Percentiles rank a stretch among this genome's conserved stretches.
These are phyloP conservation scores for Apamea sordens DNA, from an alignment of 2,888 invertebrate genomes.

Conservation along the genomic window DNA sequence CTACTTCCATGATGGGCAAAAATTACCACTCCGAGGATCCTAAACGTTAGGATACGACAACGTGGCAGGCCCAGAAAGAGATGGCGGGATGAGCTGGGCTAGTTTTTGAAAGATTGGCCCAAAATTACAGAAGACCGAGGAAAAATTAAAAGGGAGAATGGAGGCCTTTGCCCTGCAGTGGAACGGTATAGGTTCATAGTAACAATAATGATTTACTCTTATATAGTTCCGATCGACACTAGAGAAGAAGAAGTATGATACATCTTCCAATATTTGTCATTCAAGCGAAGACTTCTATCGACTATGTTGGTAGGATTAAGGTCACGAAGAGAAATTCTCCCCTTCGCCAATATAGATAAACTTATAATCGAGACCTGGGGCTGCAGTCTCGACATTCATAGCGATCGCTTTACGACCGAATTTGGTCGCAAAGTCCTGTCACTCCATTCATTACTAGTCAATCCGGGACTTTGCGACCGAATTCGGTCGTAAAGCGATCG, in stretches of 20 bases:
- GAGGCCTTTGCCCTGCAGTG: not conserved
- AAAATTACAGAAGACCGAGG: too few relatives aligned
- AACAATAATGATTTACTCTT: not conserved
- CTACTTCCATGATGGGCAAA: not conserved
- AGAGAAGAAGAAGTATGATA: not conserved
- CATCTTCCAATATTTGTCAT: not conserved
- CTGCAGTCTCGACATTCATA: too few relatives aligned
- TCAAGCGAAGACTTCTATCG: not conserved
- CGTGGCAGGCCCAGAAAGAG: not conserved
- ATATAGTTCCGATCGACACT: not conserved
- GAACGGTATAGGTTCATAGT: not conserved
- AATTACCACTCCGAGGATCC: not conserved
- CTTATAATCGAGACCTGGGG: not conserved
- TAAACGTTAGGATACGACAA: too few relatives aligned
- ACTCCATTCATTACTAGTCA: too few relatives aligned
- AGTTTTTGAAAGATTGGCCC: too few relatives aligned
- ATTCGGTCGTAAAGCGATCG: too few relatives aligned
- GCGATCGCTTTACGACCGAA: too few relatives aligned
- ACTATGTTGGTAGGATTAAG: not conserved
- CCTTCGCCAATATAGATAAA: not conserved
- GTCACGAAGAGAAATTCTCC: not conserved
- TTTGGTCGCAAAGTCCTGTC: too few relatives aligned
- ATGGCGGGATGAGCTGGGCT: too few relatives aligned
- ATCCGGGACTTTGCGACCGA: too few relatives aligned
- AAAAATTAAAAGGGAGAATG: too few relatives aligned